phyloP scores from a whole-genome alignment of 2,797 vertebrate species.

The Protosalanx chinensis region DNA sequence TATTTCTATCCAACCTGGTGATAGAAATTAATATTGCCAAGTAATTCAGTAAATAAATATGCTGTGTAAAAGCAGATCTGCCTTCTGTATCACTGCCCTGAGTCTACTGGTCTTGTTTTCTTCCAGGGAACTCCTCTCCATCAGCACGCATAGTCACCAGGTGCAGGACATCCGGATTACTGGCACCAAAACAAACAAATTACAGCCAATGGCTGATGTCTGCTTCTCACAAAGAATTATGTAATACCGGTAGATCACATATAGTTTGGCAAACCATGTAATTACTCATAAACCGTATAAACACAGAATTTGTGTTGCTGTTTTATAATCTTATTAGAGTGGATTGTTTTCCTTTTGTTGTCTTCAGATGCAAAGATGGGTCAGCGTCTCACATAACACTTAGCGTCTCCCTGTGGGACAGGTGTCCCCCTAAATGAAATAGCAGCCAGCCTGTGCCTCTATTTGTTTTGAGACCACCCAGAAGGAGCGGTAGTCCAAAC shows the following conservation, averaged over 20 bases:
- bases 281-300: slow-evolving; percentile 1
- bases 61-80: not conserved
- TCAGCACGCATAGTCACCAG: slow-evolving; percentile 68
- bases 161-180: slow-evolving; percentile 64
- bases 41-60: not conserved
- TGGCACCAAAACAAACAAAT: slow-evolving; percentile 44
- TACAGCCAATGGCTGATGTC: not conserved
- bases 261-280: slow-evolving; percentile 17
- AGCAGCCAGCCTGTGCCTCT: slow-evolving; percentile 57
- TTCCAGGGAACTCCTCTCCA: slow-evolving; percentile 66
- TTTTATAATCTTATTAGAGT: slow-evolving; percentile 36
- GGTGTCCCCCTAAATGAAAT: slow-evolving; percentile 49
- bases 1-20: not conserved
- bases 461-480: slow-evolving; percentile 71
- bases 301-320: slow-evolving; percentile 21
- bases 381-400: slow-evolving; percentile 66
- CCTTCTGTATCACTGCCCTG: not conserved
- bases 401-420: slow-evolving; percentile 62
- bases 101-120: slow-evolving; percentile 20
- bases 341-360: slow-evolving; percentile 48
- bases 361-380: slow-evolving; percentile 59
- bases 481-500: slow-evolving; percentile 45
- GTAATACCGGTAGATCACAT: not conserved
- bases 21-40: not conserved
- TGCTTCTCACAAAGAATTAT: not conserved